These are phyloP conservation scores for Agrenia bidenticulata DNA, from an alignment of 2,888 invertebrate genomes.

Conservation along the genomic window DNA sequence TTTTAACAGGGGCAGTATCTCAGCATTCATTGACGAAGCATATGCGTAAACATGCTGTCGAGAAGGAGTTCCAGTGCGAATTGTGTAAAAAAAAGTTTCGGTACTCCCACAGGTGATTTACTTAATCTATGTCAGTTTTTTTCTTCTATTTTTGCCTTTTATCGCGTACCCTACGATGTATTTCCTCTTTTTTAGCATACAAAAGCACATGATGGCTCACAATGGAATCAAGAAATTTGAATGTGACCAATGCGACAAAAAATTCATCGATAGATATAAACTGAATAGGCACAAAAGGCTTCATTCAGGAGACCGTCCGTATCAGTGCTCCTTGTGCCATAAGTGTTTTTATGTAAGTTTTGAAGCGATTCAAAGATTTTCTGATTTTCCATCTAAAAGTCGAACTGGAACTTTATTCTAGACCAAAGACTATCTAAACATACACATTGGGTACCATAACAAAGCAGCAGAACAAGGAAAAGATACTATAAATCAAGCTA, in stretches of 20 bases:
- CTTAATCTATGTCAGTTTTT: background rate
- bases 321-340: background rate
- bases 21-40: background rate
- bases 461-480: constrained; percentile 1
- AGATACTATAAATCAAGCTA: background rate
- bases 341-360: background rate
- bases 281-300: background rate
- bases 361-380: background rate
- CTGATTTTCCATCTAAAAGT: background rate
- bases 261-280: background rate
- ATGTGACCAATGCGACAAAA: too few species aligned
- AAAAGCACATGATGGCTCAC: too few species aligned
- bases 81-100: background rate
- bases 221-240: too few species aligned
- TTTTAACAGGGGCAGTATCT: background rate
- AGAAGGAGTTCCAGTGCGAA: background rate
- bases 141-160: too few species aligned
- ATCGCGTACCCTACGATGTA: background rate
- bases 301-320: background rate
- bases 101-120: background rate
- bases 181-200: too few species aligned
- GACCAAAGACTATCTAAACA: constrained; percentile 25
- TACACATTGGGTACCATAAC: constrained; percentile 17
- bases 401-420: background rate
- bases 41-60: background rate